phyloP scores from a whole-genome alignment of 2,888 invertebrate genomes.

The Spilarctia lutea region DNA sequence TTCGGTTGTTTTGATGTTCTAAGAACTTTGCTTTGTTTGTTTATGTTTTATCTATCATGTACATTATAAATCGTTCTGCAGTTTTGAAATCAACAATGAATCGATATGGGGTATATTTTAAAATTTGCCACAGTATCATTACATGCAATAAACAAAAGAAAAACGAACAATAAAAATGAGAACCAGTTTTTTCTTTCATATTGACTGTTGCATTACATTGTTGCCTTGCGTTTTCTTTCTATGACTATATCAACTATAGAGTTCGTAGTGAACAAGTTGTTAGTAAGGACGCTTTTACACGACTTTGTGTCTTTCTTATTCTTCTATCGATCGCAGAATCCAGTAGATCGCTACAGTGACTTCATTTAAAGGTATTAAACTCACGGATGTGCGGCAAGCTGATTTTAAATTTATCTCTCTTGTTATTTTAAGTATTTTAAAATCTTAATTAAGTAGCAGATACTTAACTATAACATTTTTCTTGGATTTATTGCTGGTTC shows the following conservation, averaged over 20 bases:
- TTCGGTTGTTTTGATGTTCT: conserved; percentile 11
- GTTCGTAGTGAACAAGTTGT: background rate
- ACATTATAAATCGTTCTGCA: too few relatives aligned
- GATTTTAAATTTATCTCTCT: background rate
- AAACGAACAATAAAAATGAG: too few relatives aligned
- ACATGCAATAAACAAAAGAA: too few relatives aligned
- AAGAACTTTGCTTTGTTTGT: background rate
- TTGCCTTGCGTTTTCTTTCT: too few relatives aligned
- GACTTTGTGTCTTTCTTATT: background rate
- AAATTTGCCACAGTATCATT: too few relatives aligned
- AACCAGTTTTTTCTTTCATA: too few relatives aligned
- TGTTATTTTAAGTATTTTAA: background rate
- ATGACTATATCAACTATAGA: background rate
- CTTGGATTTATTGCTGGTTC: background rate
- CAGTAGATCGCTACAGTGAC: background rate
- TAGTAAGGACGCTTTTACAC: background rate
- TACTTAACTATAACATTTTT: background rate
- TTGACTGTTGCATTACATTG: too few relatives aligned
- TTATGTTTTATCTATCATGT: too few relatives aligned
- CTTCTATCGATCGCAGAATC: background rate
- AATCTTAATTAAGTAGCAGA: background rate
- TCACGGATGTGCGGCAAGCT: background rate
- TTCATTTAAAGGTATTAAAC: background rate
- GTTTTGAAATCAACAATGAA: background rate
- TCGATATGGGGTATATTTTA: background rate